Base-by-base conservation (phyloP, 1,140 invertebrate species). In the Drosophila navojoa region DNA sequence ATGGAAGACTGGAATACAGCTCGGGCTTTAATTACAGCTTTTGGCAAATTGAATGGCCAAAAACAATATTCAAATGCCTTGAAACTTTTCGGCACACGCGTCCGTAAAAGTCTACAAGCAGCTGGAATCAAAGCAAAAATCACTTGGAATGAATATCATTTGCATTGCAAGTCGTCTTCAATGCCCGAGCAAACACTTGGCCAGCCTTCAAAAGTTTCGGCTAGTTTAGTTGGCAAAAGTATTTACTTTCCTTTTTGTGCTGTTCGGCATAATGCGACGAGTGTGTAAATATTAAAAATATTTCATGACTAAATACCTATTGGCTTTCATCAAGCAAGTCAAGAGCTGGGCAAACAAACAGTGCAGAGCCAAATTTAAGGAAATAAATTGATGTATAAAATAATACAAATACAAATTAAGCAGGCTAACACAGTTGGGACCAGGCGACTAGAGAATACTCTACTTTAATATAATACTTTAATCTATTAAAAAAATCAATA, bases 81-180 rank as follows among this genome's bases (percentile, higher is more conserved):
- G 3, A 49, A 70, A 49, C 40, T 35, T 70, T 40, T 63, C 2
- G n/a, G 13, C 32, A 15, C 40, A 58, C 29, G 40, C 19, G 40
- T 32, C 22, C 44, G 19, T n/a, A 44, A 53, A 32, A 42, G 22
- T 40, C 32, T 22, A 45, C 27, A 38, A 49, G 27, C 35, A 64
- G 42, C 55, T 53, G 40, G 16, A 49, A 16, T 32, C 47, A 38
- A 62, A 62, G 22, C 42, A 49, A 45, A n/a, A 62, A 47, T 6
- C 60, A 57, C 42, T 55, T 64, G n/a, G 63, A 42, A 35, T 40
- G 9, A 71, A 71, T 32, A 40, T 50, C 55, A 61, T 53, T 64
- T 50, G 25, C 42, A 57, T 55, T 55, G 27, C 13, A 38, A 19
- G 44, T 52, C 29, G 19, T 29, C 57, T 32, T 64, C 53, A 64